A percentile compares a stretch with the other conserved stretches of the same genome.
These are phyloP conservation scores for Gadus chalcogrammus DNA, from an alignment of 2,113 vertebrate genomes.

Conservation along the genomic window DNA sequence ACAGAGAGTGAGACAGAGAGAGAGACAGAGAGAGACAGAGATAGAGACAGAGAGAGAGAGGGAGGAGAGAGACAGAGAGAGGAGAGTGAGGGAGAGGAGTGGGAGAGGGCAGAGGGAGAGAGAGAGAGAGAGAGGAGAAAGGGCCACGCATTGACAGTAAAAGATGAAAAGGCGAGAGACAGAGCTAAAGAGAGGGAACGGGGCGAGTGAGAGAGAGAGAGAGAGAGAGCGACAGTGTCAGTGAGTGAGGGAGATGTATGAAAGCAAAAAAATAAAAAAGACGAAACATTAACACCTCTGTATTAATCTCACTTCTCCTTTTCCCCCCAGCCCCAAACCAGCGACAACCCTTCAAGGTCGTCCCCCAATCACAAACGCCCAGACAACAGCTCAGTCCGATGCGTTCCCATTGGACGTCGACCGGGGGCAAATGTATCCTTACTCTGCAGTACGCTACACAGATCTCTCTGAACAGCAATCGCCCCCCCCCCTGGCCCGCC, in stretches of 20 bases:
- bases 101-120: neutral
- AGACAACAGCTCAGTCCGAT: conserved; percentile 21
- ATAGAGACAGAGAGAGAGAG: conserved; percentile 5
- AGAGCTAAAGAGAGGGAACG: too few species aligned
- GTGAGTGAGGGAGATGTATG: conserved; percentile 42
- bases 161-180: neutral
- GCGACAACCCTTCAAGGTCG: conserved; percentile 52
- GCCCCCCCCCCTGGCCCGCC: conserved; percentile 10
- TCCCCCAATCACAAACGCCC: conserved; percentile 39
- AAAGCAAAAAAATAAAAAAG: conserved; percentile 3
- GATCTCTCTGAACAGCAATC: conserved; percentile 1
- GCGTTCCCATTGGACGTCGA: conserved; percentile 33
- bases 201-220: neutral
- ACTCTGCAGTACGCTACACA: conserved; percentile 20
- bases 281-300: conserved; percentile 46
- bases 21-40: conserved; percentile 8
- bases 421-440: conserved; percentile 28
- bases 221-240: neutral
- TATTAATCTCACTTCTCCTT: conserved; percentile 53
- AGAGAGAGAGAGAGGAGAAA: neutral
- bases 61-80: neutral
- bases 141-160: neutral
- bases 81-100: neutral
- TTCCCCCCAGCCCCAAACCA: conserved; percentile 29
- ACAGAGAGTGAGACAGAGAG: neutral